Evolutionary conservation across 2,113 vertebrate genomes (phyloP), one percentile per base, ranked within the genome.

Genomic region (Ellobius talpinus): DNA sequence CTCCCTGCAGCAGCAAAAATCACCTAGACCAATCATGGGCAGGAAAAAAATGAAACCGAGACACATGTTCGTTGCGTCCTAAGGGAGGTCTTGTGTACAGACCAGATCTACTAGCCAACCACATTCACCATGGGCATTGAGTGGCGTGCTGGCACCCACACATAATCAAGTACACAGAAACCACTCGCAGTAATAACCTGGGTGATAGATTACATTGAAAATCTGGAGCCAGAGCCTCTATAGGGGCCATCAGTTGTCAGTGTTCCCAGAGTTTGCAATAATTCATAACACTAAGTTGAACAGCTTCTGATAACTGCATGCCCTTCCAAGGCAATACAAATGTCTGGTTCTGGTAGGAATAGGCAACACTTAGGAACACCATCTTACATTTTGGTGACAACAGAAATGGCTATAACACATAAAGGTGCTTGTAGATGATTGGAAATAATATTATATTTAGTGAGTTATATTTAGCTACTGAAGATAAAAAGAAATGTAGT

Each of bases 1-100:
- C 95, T 84, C 93, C 89, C 52, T 26, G 78, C 36, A 96, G 96
- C 97, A 98, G 97, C 98, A 97, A 96, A 97, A 98, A 96, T 98
- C 97, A 98, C 97, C 97, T 98, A 98, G 96, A 98, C 88, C 96
- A 97, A 96, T 96, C 94, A 97, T 97, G 95, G 96, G 97, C 96
- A 98, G 94, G 96, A 97, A 77, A 95, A 94, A 97, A 94, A 97
- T 98, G 97, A 98, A 98, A 97, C 76, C 39, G 36, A 58, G 85
- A 90, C 61, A 96, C 86, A 95, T 78, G 74, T 95, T 93, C 26
- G 61, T 90, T 91, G 93, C 90, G 70, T 82, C 4, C 24, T 58
- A 94, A 77, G 79, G 88, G 66, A 89, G 72, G 76, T 87, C 82
- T 96, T 81, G 36, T 87, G 45, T 86, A 66, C 58, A 94, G 84